Evolutionary conservation across 2,888 invertebrate species (phyloP).

Genomic region (Platycheirus rosarum): DNA sequence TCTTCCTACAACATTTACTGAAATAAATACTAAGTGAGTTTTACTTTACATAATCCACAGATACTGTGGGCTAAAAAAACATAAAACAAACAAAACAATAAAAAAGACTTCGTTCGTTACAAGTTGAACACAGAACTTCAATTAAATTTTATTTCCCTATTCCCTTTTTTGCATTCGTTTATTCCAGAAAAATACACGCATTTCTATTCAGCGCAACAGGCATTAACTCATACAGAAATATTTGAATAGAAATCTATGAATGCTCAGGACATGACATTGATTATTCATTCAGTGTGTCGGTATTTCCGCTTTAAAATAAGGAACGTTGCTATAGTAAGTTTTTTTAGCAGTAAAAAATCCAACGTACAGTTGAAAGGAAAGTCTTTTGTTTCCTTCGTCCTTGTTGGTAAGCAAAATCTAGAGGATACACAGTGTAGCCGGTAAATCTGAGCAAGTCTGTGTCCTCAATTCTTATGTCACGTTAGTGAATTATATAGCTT

Average conservation of each 20-base stretch:
- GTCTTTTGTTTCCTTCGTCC: too few relatives aligned
- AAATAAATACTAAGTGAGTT: constrained; percentile 6
- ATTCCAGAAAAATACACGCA: constrained; percentile 53
- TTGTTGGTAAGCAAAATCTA: too few relatives aligned
- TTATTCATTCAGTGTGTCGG: constrained; percentile 52
- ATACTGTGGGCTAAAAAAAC: constrained; percentile 4
- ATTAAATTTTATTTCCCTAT: constrained; percentile 29
- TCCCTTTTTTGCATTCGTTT: constrained; percentile 5
- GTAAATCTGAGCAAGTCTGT: too few relatives aligned
- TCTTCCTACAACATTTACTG: constrained; percentile 14
- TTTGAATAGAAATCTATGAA: constrained; percentile 38
- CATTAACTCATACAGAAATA: constrained; percentile 5
- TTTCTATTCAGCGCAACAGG: constrained; percentile 56
- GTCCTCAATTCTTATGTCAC: too few relatives aligned
- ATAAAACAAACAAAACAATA: background rate
- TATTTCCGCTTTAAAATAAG: too few relatives aligned
- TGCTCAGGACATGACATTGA: constrained; percentile 58
- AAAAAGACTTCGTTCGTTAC: constrained; percentile 33
- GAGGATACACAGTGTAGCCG: too few relatives aligned
- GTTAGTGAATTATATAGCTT: too few relatives aligned
- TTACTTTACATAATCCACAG: constrained; percentile 4
- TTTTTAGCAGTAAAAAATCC: too few relatives aligned
- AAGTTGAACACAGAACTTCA: constrained; percentile 15
- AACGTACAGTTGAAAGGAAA: too few relatives aligned
- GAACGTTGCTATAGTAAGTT: too few relatives aligned